Percentiles rank a stretch among this genome's conserved stretches.
These are phyloP conservation scores for Oxytorus armatus DNA, from an alignment of 2,888 invertebrate species.

Conservation along the genomic window DNA sequence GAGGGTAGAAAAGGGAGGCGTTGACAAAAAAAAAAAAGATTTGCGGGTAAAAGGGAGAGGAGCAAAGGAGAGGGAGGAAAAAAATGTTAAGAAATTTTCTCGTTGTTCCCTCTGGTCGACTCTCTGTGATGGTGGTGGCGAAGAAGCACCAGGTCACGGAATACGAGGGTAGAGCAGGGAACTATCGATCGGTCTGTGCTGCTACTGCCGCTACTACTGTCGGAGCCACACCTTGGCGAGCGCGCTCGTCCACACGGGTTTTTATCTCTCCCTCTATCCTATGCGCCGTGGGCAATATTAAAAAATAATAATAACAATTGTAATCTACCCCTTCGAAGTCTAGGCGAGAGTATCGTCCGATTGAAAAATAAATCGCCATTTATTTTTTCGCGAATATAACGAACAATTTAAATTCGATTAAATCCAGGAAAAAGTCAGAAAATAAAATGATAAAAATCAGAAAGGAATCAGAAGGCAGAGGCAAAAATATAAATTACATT, in stretches of 20 bases:
- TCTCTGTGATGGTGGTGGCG: slow-evolving; percentile 50
- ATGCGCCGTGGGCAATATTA: slow-evolving; percentile 1
- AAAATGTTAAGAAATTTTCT: slow-evolving; percentile 55
- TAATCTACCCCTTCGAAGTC: too few relatives aligned
- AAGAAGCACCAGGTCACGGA: slow-evolving; percentile 68
- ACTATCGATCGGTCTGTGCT: slow-evolving; percentile 66
- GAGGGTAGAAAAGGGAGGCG: too few relatives aligned
- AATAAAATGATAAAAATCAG: too few relatives aligned
- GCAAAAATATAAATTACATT: too few relatives aligned
- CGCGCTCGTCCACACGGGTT: slow-evolving; percentile 58
- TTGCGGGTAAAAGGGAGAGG: not conserved
- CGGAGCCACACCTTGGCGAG: slow-evolving; percentile 67
- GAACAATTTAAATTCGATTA: too few relatives aligned
- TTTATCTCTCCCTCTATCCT: slow-evolving; percentile 49
- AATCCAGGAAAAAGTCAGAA: too few relatives aligned
- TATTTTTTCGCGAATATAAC: too few relatives aligned
- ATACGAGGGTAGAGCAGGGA: slow-evolving; percentile 67
- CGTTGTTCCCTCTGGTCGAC: slow-evolving; percentile 42
- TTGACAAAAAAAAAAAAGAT: slow-evolving; percentile 5
- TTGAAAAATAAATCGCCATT: too few relatives aligned
- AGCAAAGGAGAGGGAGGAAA: not conserved
- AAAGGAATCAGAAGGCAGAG: too few relatives aligned
- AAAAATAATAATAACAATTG: too few relatives aligned
- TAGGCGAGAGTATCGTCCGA: too few relatives aligned
- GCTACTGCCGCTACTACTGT: slow-evolving; percentile 61